Evolutionary conservation across 2,888 invertebrate genomes (phyloP).

Genomic region (Aromia moschata): DNA sequence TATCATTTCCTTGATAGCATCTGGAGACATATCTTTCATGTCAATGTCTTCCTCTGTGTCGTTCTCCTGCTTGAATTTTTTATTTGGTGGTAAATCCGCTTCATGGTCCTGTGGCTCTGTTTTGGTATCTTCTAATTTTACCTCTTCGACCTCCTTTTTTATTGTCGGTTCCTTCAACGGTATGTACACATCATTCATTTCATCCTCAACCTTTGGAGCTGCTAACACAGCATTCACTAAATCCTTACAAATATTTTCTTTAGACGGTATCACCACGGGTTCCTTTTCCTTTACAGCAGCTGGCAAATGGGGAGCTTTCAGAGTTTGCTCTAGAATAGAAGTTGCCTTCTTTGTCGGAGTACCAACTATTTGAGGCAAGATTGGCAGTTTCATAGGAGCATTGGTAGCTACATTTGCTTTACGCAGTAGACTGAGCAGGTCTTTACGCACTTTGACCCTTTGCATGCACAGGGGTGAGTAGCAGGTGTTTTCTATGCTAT

Average conservation of each 20-base stretch:
- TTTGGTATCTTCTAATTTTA: constrained; percentile 34
- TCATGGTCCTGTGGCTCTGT: constrained; percentile 40
- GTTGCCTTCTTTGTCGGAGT: constrained; percentile 64
- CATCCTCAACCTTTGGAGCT: constrained; percentile 69
- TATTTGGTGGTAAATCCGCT: constrained; percentile 63
- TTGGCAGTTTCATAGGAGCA: constrained; percentile 63
- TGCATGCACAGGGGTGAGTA: constrained; percentile 86
- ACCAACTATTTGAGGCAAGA: constrained; percentile 41
- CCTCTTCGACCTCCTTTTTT: constrained; percentile 41
- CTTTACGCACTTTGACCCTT: constrained; percentile 75
- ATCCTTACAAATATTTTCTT: constrained; percentile 70
- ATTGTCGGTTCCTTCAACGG: constrained; percentile 44
- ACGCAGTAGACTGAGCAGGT: constrained; percentile 70
- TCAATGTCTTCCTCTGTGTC: constrained; percentile 56
- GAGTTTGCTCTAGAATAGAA: constrained; percentile 76
- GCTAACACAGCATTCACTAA: constrained; percentile 70
- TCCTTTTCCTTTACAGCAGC: constrained; percentile 41
- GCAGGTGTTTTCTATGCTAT: constrained; percentile 69
- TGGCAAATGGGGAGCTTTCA: constrained; percentile 67
- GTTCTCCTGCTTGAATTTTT: constrained; percentile 56
- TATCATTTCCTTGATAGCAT: constrained; percentile 59
- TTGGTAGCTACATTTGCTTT: constrained; percentile 70
- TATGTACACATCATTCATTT: constrained; percentile 53
- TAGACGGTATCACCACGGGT: constrained; percentile 46
- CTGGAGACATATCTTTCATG: constrained; percentile 57